Conservation (phyloP, 2,797 vertebrate genomes). For the Oryzias dopingdopingensis region DNA sequence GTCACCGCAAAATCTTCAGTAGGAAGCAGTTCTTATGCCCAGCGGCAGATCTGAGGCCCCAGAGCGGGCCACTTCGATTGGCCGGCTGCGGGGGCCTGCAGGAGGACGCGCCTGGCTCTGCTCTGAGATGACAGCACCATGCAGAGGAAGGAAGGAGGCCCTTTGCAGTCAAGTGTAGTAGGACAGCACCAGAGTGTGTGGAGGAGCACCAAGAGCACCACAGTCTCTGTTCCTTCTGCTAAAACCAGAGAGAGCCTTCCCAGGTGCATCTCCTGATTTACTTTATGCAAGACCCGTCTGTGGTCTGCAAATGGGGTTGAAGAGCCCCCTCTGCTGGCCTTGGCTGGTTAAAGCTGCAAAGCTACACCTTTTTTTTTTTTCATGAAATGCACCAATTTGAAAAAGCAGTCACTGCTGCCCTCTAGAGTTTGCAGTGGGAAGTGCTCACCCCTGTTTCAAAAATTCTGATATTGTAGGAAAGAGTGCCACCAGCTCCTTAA, state of each 20-base stretch:
- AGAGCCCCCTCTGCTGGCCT: constrained; percentile 48
- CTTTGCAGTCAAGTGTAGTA: constrained; percentile 66
- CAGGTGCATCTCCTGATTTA: constrained; percentile 22
- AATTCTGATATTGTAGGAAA: constrained; percentile 38
- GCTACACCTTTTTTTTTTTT: constrained; percentile 37
- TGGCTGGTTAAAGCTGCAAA: constrained; percentile 39
- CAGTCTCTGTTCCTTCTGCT: constrained; percentile 39
- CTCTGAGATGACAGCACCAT: constrained; percentile 71
- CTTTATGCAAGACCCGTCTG: constrained; percentile 15
- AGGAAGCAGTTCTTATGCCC: constrained; percentile 31
- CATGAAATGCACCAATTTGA: constrained; percentile 33
- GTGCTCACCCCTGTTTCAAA: constrained; percentile 42
- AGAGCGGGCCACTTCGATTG: constrained; percentile 29
- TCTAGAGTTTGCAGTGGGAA: constrained; percentile 65
- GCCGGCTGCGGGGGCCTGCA: constrained; percentile 49
- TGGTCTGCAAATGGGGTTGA: constrained; percentile 14
- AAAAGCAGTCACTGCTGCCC: constrained; percentile 55
- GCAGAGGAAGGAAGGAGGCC: constrained; percentile 55
- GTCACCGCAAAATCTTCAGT: constrained; percentile 33
- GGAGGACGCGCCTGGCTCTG: constrained; percentile 52
- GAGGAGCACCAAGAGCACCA: constrained; percentile 58
- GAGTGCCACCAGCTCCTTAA: constrained; percentile 50
- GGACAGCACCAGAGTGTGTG: constrained; percentile 71
- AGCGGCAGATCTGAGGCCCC: constrained; percentile 22
- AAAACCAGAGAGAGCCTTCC: constrained; percentile 8